A percentile compares a stretch with the other conserved stretches of the same genome.
Evolutionary conservation across 1,140 invertebrate genomes (phyloP).

Genomic region (Diachasmimorpha longicaudata): DNA sequence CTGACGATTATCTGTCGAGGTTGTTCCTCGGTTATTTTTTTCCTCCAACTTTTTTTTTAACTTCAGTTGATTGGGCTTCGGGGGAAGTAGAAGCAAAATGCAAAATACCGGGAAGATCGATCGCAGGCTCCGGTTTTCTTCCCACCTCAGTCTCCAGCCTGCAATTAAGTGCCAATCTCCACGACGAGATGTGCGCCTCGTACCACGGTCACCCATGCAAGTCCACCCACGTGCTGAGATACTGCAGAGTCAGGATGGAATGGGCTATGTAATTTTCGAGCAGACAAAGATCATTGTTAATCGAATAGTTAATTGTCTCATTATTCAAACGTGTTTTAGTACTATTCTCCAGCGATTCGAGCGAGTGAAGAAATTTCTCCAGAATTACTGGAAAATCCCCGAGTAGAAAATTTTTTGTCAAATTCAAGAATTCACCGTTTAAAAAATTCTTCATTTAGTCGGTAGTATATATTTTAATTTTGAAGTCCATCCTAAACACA

Average conservation of each 20-base stretch:
- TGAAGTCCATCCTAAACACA: not conserved
- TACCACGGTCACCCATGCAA: constrained; percentile 3
- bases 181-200: not conserved
- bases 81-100: not conserved
- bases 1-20: not conserved
- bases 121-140: not conserved
- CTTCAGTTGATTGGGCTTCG: not conserved
- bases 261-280: not conserved
- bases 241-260: not conserved
- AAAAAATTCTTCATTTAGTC: not conserved
- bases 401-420: not conserved
- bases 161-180: constrained; percentile 8
- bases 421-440: too few species aligned
- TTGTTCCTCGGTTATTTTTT: not conserved
- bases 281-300: not conserved
- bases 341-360: not conserved
- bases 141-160: not conserved
- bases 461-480: not conserved
- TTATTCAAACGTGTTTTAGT: not conserved
- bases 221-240: not conserved
- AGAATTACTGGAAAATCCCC: not conserved
- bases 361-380: not conserved
- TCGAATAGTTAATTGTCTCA: not conserved
- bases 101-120: not conserved
- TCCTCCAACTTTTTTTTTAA: not conserved